A percentile compares a stretch with the other conserved stretches of the same genome.
Conservation (phyloP, 2,888 invertebrate genomes). For the Archips crataeganus region DNA sequence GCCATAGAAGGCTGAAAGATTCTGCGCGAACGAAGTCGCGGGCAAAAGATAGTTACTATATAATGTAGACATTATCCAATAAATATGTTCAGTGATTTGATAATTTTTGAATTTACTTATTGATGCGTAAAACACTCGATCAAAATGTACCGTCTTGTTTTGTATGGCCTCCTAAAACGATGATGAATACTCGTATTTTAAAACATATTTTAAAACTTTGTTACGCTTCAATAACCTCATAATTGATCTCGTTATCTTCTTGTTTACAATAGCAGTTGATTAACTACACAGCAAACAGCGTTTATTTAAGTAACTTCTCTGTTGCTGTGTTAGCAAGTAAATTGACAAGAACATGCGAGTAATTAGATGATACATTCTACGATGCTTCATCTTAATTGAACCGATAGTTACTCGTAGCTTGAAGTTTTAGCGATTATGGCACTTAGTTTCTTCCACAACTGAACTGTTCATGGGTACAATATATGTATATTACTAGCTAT, state of each 20-base stretch:
- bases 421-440: too few species aligned
- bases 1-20: too few species aligned
- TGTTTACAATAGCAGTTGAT: constrained; percentile 1
- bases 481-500: too few species aligned
- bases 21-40: too few species aligned
- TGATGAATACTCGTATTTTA: background rate
- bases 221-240: background rate
- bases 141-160: background rate
- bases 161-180: background rate
- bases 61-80: too few species aligned
- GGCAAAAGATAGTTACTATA: too few species aligned
- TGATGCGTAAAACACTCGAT: background rate
- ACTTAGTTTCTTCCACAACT: too few species aligned
- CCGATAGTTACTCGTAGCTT: too few species aligned
- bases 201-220: background rate
- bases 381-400: background rate
- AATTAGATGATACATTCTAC: background rate
- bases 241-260: background rate
- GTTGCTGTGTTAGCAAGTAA: background rate
- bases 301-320: background rate
- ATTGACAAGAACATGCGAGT: background rate
- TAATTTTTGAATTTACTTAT: too few species aligned
- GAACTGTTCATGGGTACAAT: too few species aligned
- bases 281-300: background rate
- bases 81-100: too few species aligned